phyloP scores from a whole-genome alignment of 2,888 invertebrate genomes.

The Achlya flavicornis region DNA sequence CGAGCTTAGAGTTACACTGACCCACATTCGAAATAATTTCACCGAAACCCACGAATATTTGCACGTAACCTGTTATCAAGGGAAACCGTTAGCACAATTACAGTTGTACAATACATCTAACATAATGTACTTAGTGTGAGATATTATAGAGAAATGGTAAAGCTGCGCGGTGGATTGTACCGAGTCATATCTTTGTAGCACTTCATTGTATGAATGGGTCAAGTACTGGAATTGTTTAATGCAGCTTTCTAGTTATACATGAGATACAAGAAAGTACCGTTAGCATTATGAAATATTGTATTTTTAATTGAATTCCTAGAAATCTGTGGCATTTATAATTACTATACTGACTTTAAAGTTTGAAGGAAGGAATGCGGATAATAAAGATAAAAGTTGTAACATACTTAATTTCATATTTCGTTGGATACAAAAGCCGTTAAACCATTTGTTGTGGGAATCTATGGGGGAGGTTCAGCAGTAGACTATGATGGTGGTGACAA shows the following conservation, averaged over 20 bases:
- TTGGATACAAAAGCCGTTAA: no score
- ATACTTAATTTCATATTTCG: no score
- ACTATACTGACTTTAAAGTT: not conserved
- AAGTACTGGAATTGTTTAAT: constrained; percentile 8
- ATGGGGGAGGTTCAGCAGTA: no score
- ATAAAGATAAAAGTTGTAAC: no score
- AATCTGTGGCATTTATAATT: no score
- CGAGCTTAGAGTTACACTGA: constrained; percentile 20
- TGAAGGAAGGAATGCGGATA: no score
- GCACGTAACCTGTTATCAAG: constrained; percentile 43
- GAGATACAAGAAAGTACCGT: not conserved
- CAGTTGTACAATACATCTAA: constrained; percentile 11
- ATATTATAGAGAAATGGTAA: constrained; percentile 9
- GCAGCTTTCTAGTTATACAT: constrained; percentile 7
- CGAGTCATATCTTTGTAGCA: constrained; percentile 8
- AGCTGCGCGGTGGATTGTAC: constrained; percentile 2
- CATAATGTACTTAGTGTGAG: constrained; percentile 1
- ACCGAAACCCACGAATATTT: constrained; percentile 42
- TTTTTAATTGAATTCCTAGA: not conserved
- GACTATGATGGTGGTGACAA: no score
- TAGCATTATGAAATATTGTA: not conserved
- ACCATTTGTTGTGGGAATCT: no score
- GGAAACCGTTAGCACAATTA: constrained; percentile 29
- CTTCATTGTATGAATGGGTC: constrained; percentile 12
- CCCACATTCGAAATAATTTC: constrained; percentile 33